These are phyloP conservation scores for Phenacoccus solenopsis DNA, from an alignment of 1,140 invertebrate species.

Conservation along the genomic window DNA sequence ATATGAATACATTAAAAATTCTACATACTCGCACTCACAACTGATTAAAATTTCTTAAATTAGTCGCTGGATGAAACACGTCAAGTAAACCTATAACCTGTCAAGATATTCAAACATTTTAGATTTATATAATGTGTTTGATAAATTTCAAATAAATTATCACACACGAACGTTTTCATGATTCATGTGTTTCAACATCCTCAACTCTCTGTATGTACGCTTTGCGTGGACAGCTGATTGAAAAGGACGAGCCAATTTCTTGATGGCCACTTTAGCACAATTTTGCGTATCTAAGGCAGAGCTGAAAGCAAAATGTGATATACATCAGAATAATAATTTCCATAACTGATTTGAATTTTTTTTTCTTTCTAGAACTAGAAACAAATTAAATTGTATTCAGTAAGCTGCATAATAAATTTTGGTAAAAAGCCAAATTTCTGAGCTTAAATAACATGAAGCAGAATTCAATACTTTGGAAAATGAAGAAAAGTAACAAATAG, in stretches of 20 bases:
- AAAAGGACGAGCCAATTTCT: constrained; percentile 93
- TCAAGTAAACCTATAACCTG: constrained; percentile 81
- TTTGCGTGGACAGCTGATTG: constrained; percentile 98
- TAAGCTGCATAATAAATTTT: no score
- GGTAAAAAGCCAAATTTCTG: not conserved
- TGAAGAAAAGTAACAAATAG: no score
- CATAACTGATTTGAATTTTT: not conserved
- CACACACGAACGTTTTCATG: constrained; percentile 99
- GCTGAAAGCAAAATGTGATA: constrained; percentile 45
- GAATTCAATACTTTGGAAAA: no score
- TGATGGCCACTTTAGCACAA: constrained; percentile 86
- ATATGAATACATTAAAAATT: not conserved
- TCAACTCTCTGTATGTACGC: constrained; percentile 89
- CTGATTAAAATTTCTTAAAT: constrained; percentile 70
- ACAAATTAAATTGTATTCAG: no score
- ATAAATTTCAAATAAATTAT: constrained; percentile 38
- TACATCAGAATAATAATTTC: no score
- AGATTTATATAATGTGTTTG: not conserved
- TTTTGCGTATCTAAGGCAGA: constrained; percentile 62
- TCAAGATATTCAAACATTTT: constrained; percentile 19
- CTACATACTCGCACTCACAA: constrained; percentile 42
- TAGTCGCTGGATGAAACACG: constrained; percentile 76
- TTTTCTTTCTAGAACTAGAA: not conserved
- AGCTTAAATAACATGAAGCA: constrained; percentile 23
- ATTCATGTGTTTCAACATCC: constrained; percentile 95